A percentile compares a stretch with the other conserved stretches of the same genome.
Evolutionary conservation across 2,888 invertebrate genomes (phyloP).

Genomic region (Coecobrya sp.): DNA sequence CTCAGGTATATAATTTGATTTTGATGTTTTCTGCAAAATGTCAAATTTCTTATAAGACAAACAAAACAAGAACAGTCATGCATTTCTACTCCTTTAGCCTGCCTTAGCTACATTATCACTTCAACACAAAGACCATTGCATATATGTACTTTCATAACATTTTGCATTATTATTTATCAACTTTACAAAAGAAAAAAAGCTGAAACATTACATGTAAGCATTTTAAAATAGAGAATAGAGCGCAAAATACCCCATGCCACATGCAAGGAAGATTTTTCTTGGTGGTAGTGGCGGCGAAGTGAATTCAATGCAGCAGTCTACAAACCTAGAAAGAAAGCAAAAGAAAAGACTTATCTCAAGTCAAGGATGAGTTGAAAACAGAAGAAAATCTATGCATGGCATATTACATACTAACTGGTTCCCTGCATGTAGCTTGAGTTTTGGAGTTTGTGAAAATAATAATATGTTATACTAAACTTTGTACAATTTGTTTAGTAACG

Average conservation of each 20-base stretch:
- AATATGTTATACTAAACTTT: slow-evolving; percentile 16
- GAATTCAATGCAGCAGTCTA: slow-evolving; percentile 51
- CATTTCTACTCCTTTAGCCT: no score
- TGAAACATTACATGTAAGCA: no score
- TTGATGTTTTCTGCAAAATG: no score
- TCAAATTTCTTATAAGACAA: no score
- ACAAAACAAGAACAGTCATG: not conserved
- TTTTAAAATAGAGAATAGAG: not conserved
- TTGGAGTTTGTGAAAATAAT: slow-evolving; percentile 19
- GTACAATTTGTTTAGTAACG: not conserved
- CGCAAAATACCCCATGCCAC: not conserved
- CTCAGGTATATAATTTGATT: no score
- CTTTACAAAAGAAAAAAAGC: no score
- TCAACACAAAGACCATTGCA: no score
- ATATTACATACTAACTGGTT: not conserved
- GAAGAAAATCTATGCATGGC: slow-evolving; percentile 3
- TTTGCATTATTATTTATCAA: no score
- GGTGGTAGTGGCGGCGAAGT: not conserved
- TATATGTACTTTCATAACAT: no score
- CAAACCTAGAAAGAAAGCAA: slow-evolving; percentile 10
- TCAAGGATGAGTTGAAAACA: slow-evolving; percentile 62
- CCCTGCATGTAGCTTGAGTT: not conserved
- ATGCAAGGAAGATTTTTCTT: not conserved
- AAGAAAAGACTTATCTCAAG: slow-evolving; percentile 29
- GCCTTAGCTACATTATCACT: no score